Percentiles rank a stretch among this genome's conserved stretches.
Evolutionary conservation across 2,113 vertebrate species (phyloP).

Genomic region (Pardalotus punctatus): DNA sequence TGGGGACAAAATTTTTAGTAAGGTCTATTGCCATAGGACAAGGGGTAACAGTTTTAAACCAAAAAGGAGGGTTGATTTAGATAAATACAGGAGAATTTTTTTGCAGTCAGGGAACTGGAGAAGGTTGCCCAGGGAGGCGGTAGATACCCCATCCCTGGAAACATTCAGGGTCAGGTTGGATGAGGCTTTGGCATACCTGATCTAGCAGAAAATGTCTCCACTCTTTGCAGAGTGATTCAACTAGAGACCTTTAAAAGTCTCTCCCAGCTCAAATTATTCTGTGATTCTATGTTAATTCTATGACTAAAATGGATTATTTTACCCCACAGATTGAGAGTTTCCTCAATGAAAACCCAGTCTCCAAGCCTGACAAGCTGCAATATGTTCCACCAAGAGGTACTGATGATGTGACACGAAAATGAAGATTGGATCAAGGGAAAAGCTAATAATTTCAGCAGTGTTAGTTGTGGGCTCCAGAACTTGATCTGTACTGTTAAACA

Average conservation of each 20-base stretch:
- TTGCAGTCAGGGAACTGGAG: not conserved
- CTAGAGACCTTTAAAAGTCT: not conserved
- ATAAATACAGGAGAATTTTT: not conserved
- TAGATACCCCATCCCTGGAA: not conserved
- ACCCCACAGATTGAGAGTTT: rapidly evolving
- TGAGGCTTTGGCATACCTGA: not conserved
- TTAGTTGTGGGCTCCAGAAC: not conserved
- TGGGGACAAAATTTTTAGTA: not conserved
- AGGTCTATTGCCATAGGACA: not conserved
- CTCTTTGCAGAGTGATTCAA: not conserved
- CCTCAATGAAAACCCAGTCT: not conserved
- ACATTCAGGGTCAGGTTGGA: not conserved
- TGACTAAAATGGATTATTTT: not conserved
- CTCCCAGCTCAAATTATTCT: not conserved
- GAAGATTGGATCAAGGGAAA: not conserved
- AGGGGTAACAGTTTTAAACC: not conserved
- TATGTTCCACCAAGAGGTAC: not conserved
- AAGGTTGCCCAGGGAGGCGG: not conserved
- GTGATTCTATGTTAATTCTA: not conserved
- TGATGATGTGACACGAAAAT: not conserved
- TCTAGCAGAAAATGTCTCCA: rapidly evolving
- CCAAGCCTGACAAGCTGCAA: not conserved
- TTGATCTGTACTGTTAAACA: not conserved
- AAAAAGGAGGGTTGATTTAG: not conserved
- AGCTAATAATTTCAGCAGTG: not conserved